Percentiles rank a stretch among this genome's conserved stretches.
These are phyloP conservation scores for Sebastes taczanowskii DNA, from an alignment of 2,797 vertebrate genomes.

Conservation along the genomic window DNA sequence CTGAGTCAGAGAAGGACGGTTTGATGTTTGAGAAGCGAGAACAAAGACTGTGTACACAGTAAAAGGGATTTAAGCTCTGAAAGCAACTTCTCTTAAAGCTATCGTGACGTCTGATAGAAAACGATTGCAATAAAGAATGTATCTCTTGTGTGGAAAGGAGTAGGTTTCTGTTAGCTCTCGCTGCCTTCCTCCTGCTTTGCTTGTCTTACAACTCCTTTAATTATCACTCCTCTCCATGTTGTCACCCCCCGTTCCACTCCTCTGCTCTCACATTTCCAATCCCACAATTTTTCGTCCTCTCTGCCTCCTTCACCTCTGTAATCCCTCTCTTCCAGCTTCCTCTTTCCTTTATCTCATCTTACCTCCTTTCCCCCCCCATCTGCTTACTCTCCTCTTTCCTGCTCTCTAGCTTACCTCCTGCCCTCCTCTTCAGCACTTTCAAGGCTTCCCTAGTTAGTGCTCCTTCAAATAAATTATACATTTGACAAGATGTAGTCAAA, in stretches of 20 bases:
- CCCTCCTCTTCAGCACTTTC: constrained; percentile 71
- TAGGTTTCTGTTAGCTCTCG: neutral
- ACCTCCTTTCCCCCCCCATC: constrained; percentile 20
- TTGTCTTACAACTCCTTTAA: constrained; percentile 45
- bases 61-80: constrained; percentile 25
- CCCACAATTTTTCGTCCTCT: constrained; percentile 41
- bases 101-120: constrained; percentile 6
- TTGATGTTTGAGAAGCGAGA: constrained; percentile 43
- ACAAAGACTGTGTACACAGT: constrained; percentile 38
- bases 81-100: constrained; percentile 21
- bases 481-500: constrained; percentile 78
- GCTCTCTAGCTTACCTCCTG: constrained; percentile 50
- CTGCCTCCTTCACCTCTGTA: constrained; percentile 59
- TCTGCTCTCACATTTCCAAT: constrained; percentile 57
- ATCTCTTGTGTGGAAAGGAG: constrained; percentile 1
- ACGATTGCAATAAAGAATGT: neutral
- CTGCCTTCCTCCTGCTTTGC: constrained; percentile 20
- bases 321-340: constrained; percentile 51
- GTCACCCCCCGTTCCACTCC: constrained; percentile 61
- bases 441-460: constrained; percentile 73
- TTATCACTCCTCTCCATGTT: constrained; percentile 42
- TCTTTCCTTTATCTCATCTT: constrained; percentile 50
- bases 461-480: constrained; percentile 81
- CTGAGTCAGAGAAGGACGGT: constrained; percentile 51
- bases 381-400: constrained; percentile 37